phyloP scores from a whole-genome alignment of 2,113 vertebrate species.

The Mohoua ochrocephala region DNA sequence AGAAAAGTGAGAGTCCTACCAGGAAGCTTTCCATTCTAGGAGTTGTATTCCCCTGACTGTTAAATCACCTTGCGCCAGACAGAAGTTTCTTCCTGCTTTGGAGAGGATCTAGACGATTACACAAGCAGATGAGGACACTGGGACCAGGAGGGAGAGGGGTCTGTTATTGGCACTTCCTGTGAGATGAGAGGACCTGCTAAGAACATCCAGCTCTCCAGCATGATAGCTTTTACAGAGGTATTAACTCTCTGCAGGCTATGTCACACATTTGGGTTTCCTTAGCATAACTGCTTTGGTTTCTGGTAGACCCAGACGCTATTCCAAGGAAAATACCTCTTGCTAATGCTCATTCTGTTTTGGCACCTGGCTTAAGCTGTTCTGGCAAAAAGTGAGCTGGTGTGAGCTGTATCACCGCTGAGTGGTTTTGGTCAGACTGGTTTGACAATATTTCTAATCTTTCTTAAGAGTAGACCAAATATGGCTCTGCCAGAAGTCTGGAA shows the following conservation, averaged over 20 bases:
- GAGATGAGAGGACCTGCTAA: neutral
- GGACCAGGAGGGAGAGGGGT: neutral
- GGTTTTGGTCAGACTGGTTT: conserved; percentile 40
- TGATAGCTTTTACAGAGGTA: neutral
- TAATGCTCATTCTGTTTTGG: conserved; percentile 28
- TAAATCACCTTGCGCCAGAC: neutral
- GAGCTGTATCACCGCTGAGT: neutral
- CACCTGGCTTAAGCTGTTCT: neutral
- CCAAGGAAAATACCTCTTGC: conserved; percentile 43
- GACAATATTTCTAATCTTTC: conserved; percentile 45
- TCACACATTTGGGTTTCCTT: neutral
- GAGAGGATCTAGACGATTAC: neutral
- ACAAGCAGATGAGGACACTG: neutral
- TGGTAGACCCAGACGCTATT: neutral
- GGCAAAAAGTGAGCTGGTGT: neutral
- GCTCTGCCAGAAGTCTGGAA: conserved; percentile 30
- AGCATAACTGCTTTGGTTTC: neutral
- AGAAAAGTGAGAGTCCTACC: neutral
- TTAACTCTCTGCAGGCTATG: neutral
- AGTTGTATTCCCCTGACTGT: neutral
- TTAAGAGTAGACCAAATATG: conserved; percentile 22
- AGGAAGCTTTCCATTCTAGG: neutral
- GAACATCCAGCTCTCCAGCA: neutral
- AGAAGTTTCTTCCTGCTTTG: neutral
- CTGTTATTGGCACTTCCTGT: neutral